phyloP scores from a whole-genome alignment of 2,113 vertebrate genomes.

The Pimephales promelas region DNA sequence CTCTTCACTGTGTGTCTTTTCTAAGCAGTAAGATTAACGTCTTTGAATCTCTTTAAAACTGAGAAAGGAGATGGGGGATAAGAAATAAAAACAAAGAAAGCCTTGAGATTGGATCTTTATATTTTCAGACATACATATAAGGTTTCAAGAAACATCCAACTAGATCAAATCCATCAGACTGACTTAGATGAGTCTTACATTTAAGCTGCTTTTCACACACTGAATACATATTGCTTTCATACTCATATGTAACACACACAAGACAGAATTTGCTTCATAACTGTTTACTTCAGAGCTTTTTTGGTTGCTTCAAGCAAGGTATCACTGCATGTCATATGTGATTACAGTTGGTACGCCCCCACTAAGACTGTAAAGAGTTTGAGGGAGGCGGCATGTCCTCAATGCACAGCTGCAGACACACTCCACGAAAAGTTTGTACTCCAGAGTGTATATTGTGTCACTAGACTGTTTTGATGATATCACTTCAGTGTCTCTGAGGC shows the following conservation, averaged over 20 bases:
- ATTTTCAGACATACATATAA: neutral
- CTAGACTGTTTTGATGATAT: neutral
- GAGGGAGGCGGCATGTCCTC: conserved; percentile 14
- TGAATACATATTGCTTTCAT: neutral
- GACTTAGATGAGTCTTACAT: conserved; percentile 30
- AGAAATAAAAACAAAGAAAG: conserved; percentile 10
- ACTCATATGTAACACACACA: neutral
- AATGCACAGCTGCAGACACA: conserved; percentile 28
- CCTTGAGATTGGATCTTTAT: neutral
- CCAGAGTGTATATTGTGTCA: neutral
- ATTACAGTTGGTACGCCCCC: conserved; percentile 35
- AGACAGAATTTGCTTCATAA: neutral
- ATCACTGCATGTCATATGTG: conserved; percentile 34
- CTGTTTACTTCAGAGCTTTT: neutral
- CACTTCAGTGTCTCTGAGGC: neutral
- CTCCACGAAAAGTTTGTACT: neutral
- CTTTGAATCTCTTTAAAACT: conserved; percentile 3
- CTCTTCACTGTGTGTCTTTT: conserved; percentile 11
- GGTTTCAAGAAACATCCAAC: neutral
- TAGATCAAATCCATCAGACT: conserved; percentile 49
- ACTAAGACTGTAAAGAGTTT: neutral
- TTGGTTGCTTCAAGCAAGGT: neutral
- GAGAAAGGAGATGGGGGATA: neutral
- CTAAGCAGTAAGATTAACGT: conserved; percentile 26
- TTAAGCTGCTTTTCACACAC: conserved; percentile 53